These are phyloP conservation scores for Rhyacichthys aspro DNA, from an alignment of 2,797 vertebrate species.

Conservation along the genomic window DNA sequence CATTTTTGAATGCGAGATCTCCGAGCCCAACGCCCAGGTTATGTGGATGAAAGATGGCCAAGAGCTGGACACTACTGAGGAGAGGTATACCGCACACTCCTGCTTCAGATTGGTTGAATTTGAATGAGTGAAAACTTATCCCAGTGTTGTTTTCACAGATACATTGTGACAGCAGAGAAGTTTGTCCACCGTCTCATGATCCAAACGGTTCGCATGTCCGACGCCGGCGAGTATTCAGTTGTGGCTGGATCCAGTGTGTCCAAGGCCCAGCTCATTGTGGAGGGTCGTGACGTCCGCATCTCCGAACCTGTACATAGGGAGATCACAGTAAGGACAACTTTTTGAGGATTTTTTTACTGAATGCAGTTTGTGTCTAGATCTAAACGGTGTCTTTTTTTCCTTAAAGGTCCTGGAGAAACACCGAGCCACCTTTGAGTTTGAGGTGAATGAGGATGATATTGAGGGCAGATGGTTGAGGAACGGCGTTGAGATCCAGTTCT, in stretches of 20 bases:
- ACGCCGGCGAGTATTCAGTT: constrained; percentile 92
- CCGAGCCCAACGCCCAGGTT: constrained; percentile 92
- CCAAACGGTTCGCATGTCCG: constrained; percentile 89
- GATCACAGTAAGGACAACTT: constrained; percentile 68
- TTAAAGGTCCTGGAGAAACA: constrained; percentile 72
- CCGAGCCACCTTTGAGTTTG: constrained; percentile 84
- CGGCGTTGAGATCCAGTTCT: constrained; percentile 87
- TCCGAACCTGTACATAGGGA: constrained; percentile 72
- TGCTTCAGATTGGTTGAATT: neutral
- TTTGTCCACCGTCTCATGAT: constrained; percentile 93
- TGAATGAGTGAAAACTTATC: neutral
- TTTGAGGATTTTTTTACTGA: too few relatives aligned
- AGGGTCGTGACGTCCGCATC: constrained; percentile 90
- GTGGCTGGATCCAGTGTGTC: constrained; percentile 94
- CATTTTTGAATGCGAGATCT: constrained; percentile 95
- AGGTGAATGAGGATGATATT: constrained; percentile 91
- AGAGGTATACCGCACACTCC: constrained; percentile 79
- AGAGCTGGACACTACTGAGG: constrained; percentile 88
- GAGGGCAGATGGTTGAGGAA: constrained; percentile 95
- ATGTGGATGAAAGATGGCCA: constrained; percentile 98
- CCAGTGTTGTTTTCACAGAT: constrained; percentile 68
- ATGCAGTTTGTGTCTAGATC: neutral
- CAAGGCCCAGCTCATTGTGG: constrained; percentile 88
- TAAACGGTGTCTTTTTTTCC: neutral
- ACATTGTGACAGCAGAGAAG: constrained; percentile 88